These are phyloP conservation scores for Callitettix versicolor DNA, from an alignment of 1,140 invertebrate species.

Conservation along the genomic window DNA sequence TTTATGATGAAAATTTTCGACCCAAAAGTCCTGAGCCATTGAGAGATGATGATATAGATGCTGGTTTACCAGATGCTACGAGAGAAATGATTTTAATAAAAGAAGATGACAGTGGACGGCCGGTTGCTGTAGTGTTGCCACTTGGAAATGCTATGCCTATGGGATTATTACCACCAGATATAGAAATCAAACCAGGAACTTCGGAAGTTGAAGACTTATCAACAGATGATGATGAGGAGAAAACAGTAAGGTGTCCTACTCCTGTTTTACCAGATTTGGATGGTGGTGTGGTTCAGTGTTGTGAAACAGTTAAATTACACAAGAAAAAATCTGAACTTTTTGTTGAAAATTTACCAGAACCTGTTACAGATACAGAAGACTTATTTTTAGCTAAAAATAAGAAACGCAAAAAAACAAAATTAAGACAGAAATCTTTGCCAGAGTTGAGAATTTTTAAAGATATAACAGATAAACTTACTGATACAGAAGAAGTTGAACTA, in stretches of 20 bases:
- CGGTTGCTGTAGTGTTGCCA: slow-evolving; percentile 35
- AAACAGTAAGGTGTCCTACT: slow-evolving; percentile 19
- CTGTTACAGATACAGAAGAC: slow-evolving; percentile 41
- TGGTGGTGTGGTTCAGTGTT: slow-evolving; percentile 25
- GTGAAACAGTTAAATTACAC: slow-evolving; percentile 22
- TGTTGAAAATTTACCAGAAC: slow-evolving; percentile 12
- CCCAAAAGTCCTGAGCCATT: slow-evolving; percentile 14
- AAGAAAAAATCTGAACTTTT: slow-evolving; percentile 18
- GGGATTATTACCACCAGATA: slow-evolving; percentile 30
- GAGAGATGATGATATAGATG: slow-evolving; percentile 24
- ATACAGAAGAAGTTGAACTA: slow-evolving; percentile 41
- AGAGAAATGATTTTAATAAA: slow-evolving; percentile 37
- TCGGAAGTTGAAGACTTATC: slow-evolving; percentile 38
- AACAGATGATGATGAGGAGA: slow-evolving; percentile 35
- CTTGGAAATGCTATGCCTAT: slow-evolving; percentile 33
- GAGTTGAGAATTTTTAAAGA: background rate
- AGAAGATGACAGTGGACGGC: slow-evolving; percentile 36
- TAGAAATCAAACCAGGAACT: slow-evolving; percentile 26
- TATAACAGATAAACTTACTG: slow-evolving; percentile 30
- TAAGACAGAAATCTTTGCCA: slow-evolving; percentile 10
- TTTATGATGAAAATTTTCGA: slow-evolving; percentile 9
- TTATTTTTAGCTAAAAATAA: slow-evolving; percentile 29
- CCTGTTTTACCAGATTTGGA: slow-evolving; percentile 28
- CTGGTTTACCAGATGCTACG: slow-evolving; percentile 31
- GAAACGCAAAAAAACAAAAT: slow-evolving; percentile 17